phyloP scores from a whole-genome alignment of 1,140 invertebrate species.

The Arion vulgaris region DNA sequence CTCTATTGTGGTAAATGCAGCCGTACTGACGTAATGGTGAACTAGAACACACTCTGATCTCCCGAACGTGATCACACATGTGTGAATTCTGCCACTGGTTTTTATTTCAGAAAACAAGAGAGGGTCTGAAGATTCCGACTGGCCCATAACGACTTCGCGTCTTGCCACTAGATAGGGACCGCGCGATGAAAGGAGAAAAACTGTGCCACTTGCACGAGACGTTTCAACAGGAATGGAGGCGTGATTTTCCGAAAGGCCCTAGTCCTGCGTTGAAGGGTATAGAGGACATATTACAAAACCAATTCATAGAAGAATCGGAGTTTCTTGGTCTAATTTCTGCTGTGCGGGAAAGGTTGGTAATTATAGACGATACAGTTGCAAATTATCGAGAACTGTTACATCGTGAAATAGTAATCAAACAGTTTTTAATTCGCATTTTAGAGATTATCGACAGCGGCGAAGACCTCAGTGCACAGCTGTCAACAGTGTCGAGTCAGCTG shows the following conservation, averaged over 20 bases:
- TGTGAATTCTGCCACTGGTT: no score
- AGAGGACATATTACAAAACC: not conserved
- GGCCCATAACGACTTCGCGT: no score
- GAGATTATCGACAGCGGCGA: not conserved
- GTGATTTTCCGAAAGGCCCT: not conserved
- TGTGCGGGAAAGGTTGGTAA: not conserved
- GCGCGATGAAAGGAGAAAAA: not conserved
- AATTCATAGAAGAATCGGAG: not conserved
- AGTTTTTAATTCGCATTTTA: conserved; percentile 16
- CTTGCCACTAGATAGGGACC: not conserved
- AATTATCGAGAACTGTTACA: not conserved
- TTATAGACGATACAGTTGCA: not conserved
- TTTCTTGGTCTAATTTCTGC: not conserved
- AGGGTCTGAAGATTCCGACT: no score
- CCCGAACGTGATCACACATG: no score
- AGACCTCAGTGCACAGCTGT: not conserved
- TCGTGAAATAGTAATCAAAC: not conserved
- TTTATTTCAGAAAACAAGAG: no score
- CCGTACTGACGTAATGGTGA: no score
- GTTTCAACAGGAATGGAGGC: not conserved
- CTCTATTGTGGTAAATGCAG: no score
- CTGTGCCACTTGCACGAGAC: not conserved
- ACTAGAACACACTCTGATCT: no score
- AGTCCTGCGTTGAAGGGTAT: not conserved
- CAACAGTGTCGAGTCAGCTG: not conserved